Evolutionary conservation across 2,888 invertebrate genomes (phyloP).

Genomic region (Formica aserva): DNA sequence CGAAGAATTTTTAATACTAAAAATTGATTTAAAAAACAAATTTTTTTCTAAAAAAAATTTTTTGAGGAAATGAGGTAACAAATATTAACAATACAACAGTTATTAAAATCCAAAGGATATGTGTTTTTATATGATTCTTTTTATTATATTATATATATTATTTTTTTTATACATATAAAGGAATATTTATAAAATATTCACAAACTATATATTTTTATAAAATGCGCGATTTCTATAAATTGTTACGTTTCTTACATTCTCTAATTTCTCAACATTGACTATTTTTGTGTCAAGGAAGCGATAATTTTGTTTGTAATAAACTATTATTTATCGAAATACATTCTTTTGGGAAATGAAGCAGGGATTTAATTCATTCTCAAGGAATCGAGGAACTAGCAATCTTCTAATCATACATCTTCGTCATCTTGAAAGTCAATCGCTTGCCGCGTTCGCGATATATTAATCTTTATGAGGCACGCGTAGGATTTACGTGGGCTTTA

Average conservation of each 20-base stretch:
- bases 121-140: background rate
- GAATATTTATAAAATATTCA: background rate
- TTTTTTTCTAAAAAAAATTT: background rate
- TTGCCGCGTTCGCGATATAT: slow-evolving; percentile 69
- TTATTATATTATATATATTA: background rate
- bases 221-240: background rate
- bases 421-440: slow-evolving; percentile 61
- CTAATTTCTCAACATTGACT: background rate
- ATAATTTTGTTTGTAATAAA: background rate
- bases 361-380: slow-evolving; percentile 5
- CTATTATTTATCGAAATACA: slow-evolving; percentile 10
- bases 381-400: slow-evolving; percentile 31
- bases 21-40: slow-evolving; percentile 78
- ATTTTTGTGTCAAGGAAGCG: background rate
- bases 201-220: slow-evolving; percentile 3
- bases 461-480: slow-evolving; percentile 81
- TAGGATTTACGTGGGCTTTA: slow-evolving; percentile 69
- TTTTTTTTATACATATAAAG: background rate
- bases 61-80: background rate
- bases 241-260: background rate
- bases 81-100: background rate
- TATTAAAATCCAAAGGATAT: background rate
- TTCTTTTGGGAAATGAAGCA: background rate
- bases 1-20: slow-evolving; percentile 84
- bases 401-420: slow-evolving; percentile 43